A percentile compares a stretch with the other conserved stretches of the same genome.
Evolutionary conservation across 2,797 vertebrate species (phyloP).

Genomic region (Nannoperca obscura): DNA sequence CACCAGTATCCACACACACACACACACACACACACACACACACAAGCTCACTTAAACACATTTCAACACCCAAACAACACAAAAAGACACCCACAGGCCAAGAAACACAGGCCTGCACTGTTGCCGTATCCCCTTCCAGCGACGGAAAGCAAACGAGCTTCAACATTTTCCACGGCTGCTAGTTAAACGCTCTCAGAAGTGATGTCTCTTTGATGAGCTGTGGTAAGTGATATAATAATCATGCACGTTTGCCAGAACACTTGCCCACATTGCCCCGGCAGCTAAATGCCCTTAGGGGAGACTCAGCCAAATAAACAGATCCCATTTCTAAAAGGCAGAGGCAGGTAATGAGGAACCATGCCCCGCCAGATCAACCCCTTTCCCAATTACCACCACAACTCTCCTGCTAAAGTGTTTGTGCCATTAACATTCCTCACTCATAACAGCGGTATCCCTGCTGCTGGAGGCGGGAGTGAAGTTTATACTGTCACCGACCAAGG

Average conservation of each 20-base stretch:
- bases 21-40: slow-evolving; percentile 29
- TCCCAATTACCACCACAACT: slow-evolving; percentile 40
- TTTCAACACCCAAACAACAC: slow-evolving; percentile 62
- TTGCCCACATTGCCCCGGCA: slow-evolving; percentile 57
- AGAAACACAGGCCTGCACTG: slow-evolving; percentile 62
- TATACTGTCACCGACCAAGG: slow-evolving; percentile 58
- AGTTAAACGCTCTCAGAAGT: slow-evolving; percentile 73
- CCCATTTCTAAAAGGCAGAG: slow-evolving; percentile 75
- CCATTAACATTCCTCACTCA: slow-evolving; percentile 75
- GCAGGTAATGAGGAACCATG: slow-evolving; percentile 68
- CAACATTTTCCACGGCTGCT: slow-evolving; percentile 68
- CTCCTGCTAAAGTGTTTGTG: slow-evolving; percentile 66
- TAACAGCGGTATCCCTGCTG: slow-evolving; percentile 62
- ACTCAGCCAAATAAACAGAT: slow-evolving; percentile 80
- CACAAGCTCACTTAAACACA: slow-evolving; percentile 37
- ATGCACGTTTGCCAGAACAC: slow-evolving; percentile 65
- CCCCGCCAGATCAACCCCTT: slow-evolving; percentile 54
- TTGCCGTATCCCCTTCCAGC: slow-evolving; percentile 59
- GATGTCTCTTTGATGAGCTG: slow-evolving; percentile 80
- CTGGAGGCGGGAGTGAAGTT: slow-evolving; percentile 66
- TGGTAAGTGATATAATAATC: slow-evolving; percentile 81
- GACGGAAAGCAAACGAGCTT: slow-evolving; percentile 55
- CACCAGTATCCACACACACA: slow-evolving; percentile 3
- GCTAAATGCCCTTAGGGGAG: slow-evolving; percentile 55
- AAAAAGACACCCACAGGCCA: slow-evolving; percentile 59